Evolutionary conservation across 2,113 vertebrate species (phyloP).

Genomic region (Ceratotherium simum): DNA sequence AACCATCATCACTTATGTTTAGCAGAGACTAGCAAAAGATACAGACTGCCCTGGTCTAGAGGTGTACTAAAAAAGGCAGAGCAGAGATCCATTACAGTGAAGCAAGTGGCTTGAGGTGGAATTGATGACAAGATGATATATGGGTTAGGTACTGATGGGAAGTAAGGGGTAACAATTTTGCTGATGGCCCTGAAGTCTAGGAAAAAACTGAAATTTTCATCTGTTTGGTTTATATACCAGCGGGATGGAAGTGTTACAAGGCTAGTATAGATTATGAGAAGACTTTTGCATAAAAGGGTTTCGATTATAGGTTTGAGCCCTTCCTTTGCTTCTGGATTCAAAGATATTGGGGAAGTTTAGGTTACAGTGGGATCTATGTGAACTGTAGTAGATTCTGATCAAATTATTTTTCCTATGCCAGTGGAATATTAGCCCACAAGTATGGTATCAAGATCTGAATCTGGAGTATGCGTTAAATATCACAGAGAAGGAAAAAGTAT

Average conservation of each 20-base stretch:
- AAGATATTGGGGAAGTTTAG: not conserved
- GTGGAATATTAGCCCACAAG: not conserved
- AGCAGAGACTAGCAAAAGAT: not conserved
- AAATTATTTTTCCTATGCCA: not conserved
- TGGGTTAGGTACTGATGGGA: not conserved
- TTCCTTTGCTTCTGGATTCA: constrained; percentile 37
- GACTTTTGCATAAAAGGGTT: not conserved
- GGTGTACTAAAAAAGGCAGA: not conserved
- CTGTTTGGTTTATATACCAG: not conserved
- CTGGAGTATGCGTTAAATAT: not conserved
- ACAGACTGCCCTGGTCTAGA: not conserved
- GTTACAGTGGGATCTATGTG: not conserved
- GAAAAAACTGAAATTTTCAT: not conserved
- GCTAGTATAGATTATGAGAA: not conserved
- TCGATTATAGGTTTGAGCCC: not conserved
- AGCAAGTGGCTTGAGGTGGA: not conserved
- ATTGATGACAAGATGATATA: not conserved
- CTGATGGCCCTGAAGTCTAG: not conserved
- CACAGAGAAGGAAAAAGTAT: not conserved
- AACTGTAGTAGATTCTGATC: not conserved
- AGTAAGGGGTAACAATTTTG: not conserved
- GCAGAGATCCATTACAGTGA: not conserved
- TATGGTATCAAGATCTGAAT: not conserved
- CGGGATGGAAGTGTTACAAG: not conserved
- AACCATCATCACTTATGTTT: not conserved